Evolutionary conservation across 2,888 invertebrate genomes (phyloP).

Genomic region (Phorcus lineatus): DNA sequence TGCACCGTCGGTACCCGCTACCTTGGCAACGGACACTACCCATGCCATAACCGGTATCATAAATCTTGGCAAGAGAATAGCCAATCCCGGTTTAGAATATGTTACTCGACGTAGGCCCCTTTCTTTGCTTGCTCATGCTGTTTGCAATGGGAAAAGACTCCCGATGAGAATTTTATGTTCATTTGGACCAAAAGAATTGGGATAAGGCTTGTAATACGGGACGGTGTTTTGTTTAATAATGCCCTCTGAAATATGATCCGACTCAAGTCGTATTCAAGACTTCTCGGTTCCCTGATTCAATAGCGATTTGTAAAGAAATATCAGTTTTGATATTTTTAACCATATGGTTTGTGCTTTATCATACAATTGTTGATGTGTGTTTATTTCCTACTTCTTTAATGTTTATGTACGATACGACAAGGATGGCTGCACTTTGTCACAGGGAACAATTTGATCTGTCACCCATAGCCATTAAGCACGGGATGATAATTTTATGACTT

Average conservation of each 20-base stretch:
- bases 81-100: neutral
- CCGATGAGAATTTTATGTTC: slow-evolving; percentile 10
- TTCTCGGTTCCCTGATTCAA: no score
- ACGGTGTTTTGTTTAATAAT: neutral
- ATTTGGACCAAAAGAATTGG: slow-evolving; percentile 1
- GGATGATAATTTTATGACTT: neutral
- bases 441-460: neutral
- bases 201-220: neutral
- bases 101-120: neutral
- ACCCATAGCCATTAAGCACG: neutral
- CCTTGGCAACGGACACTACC: neutral
- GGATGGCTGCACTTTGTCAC: neutral
- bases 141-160: slow-evolving; percentile 1
- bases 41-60: slow-evolving; percentile 3
- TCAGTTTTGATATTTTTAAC: no score
- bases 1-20: neutral
- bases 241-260: neutral
- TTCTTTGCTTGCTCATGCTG: neutral
- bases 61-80: neutral
- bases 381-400: no score
- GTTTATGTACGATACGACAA: neutral
- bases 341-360: no score
- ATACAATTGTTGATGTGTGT: no score
- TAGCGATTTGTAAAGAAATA: no score
- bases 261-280: no score